These are phyloP conservation scores for Lapara coniferarum DNA, from an alignment of 2,888 invertebrate species.

Conservation along the genomic window DNA sequence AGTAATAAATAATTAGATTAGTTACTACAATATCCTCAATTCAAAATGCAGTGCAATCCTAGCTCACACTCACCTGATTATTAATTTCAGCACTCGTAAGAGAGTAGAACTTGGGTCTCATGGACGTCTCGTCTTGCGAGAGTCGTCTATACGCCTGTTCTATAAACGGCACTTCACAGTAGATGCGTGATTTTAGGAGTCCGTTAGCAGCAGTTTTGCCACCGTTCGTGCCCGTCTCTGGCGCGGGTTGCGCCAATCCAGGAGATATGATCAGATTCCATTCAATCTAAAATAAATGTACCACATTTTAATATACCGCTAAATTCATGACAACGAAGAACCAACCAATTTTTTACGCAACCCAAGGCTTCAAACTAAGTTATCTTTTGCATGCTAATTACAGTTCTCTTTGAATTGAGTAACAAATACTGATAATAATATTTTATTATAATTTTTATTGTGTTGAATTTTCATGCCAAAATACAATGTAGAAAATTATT, in stretches of 20 bases:
- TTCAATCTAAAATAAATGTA: constrained; percentile 62
- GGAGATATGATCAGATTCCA: constrained; percentile 80
- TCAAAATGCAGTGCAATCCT: not conserved
- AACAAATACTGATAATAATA: too few relatives aligned
- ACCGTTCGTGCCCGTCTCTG: constrained; percentile 54
- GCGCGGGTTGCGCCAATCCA: constrained; percentile 67
- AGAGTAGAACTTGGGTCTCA: constrained; percentile 96
- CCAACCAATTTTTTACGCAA: too few relatives aligned
- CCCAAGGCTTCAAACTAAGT: too few relatives aligned
- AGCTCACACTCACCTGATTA: constrained; percentile 79
- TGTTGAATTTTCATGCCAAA: too few relatives aligned
- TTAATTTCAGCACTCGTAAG: constrained; percentile 90
- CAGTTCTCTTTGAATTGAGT: too few relatives aligned
- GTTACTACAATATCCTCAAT: not conserved
- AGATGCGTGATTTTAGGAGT: constrained; percentile 70
- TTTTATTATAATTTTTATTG: too few relatives aligned
- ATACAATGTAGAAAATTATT: too few relatives aligned
- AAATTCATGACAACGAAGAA: too few relatives aligned
- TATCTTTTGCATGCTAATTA: too few relatives aligned
- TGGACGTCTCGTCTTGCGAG: constrained; percentile 85
- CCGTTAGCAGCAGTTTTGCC: constrained; percentile 61
- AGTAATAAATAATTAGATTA: too few relatives aligned
- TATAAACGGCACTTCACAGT: constrained; percentile 75
- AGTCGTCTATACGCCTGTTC: constrained; percentile 72
- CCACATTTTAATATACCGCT: too few relatives aligned